A percentile compares a stretch with the other conserved stretches of the same genome.
phyloP scores from a whole-genome alignment of 1,140 invertebrate genomes.

The Tyrophagus putrescentiae region DNA sequence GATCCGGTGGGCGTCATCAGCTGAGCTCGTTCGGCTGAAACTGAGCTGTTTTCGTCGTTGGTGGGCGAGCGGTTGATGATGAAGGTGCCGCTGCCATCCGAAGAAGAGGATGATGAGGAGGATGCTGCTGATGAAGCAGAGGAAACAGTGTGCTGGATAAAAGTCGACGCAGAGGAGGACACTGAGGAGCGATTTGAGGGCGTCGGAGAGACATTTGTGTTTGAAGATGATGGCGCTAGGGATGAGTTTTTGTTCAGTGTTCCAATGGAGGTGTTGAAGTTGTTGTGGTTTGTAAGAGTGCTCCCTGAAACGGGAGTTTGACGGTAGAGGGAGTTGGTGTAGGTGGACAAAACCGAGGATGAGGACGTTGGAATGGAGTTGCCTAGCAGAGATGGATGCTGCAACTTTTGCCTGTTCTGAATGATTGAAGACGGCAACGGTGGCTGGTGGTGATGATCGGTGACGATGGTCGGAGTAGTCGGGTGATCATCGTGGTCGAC shows the following conservation, averaged over 20 bases:
- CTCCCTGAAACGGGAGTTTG: too few species aligned
- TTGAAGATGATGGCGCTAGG: constrained; percentile 1
- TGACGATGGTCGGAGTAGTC: background rate
- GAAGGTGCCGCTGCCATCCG: background rate
- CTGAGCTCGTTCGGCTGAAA: too few species aligned
- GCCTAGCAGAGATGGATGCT: too few species aligned
- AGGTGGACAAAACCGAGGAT: too few species aligned
- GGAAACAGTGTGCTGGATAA: background rate
- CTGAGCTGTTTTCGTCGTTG: constrained; percentile 61
- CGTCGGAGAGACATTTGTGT: background rate
- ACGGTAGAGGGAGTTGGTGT: too few species aligned
- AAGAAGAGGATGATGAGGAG: background rate
- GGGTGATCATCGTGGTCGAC: background rate
- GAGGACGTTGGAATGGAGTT: too few species aligned
- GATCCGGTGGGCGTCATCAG: too few species aligned
- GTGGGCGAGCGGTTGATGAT: constrained; percentile 27
- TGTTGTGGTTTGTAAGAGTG: too few species aligned
- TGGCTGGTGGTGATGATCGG: too few species aligned
- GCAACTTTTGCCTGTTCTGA: too few species aligned
- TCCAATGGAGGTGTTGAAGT: background rate
- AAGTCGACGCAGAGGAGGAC: background rate
- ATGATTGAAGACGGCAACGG: too few species aligned
- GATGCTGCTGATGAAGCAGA: background rate
- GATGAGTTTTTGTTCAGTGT: background rate
- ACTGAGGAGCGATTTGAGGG: background rate